Conservation (phyloP, 2,888 invertebrate genomes). For the Tiliacea aurago region DNA sequence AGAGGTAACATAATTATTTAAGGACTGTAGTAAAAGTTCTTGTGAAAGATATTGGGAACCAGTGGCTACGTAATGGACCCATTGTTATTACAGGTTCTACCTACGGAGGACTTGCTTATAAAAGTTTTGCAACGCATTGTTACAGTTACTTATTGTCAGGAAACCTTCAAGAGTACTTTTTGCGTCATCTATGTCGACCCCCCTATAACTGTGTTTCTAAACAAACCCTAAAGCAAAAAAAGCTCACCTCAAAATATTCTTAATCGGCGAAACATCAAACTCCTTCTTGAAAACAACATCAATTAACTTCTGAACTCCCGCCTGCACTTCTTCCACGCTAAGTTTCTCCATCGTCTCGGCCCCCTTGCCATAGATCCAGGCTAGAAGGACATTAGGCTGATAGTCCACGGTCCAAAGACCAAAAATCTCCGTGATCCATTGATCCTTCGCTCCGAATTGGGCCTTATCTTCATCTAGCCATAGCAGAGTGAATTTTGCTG, state of each 20-base stretch:
- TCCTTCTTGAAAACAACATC: constrained; percentile 86
- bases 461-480: constrained; percentile 90
- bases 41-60: too few species aligned
- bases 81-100: too few species aligned
- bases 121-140: too few species aligned
- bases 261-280: constrained; percentile 89
- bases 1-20: too few species aligned
- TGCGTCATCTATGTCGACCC: too few species aligned
- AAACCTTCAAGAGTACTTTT: too few species aligned
- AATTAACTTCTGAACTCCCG: constrained; percentile 89
- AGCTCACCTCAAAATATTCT: constrained; percentile 88
- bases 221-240: too few species aligned
- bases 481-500: constrained; percentile 88
- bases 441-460: constrained; percentile 82
- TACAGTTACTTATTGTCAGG: too few species aligned
- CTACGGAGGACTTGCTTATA: too few species aligned
- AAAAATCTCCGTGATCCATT: constrained; percentile 92
- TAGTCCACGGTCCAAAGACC: constrained; percentile 91
- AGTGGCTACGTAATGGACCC: too few species aligned
- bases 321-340: constrained; percentile 87
- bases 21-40: too few species aligned
- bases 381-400: constrained; percentile 91
- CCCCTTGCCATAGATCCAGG: constrained; percentile 92
- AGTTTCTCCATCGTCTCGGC: constrained; percentile 91
- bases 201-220: too few species aligned